phyloP scores from a whole-genome alignment of 2,888 invertebrate genomes.

The Volucella inanis region DNA sequence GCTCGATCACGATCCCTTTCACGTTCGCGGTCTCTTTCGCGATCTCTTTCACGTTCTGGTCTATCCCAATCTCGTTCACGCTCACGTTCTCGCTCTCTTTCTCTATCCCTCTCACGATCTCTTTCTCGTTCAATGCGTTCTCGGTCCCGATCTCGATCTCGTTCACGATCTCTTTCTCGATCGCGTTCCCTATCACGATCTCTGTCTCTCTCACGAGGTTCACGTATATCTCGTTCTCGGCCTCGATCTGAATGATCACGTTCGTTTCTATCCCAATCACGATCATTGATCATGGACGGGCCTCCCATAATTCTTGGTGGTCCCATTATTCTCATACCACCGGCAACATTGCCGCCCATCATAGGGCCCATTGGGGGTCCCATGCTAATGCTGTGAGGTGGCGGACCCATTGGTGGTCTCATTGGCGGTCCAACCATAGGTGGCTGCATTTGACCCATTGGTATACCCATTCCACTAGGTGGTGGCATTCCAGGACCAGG shows the following conservation, averaged over 20 bases:
- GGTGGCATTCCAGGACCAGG: slow-evolving; percentile 84
- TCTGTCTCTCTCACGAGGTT: slow-evolving; percentile 76
- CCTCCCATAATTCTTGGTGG: slow-evolving; percentile 73
- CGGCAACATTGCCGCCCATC: slow-evolving; percentile 76
- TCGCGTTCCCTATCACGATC: slow-evolving; percentile 80
- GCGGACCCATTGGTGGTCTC: slow-evolving; percentile 80
- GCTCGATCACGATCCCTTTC: slow-evolving; percentile 79
- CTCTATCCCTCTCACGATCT: slow-evolving; percentile 77
- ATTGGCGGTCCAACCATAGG: slow-evolving; percentile 80
- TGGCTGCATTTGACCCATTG: slow-evolving; percentile 80
- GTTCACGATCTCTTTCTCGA: slow-evolving; percentile 81
- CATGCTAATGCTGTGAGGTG: slow-evolving; percentile 78
- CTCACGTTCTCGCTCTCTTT: slow-evolving; percentile 79
- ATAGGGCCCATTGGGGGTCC: slow-evolving; percentile 78
- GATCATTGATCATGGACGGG: slow-evolving; percentile 77
- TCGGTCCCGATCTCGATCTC: slow-evolving; percentile 80
- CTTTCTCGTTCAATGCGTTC: slow-evolving; percentile 64
- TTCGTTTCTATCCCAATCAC: slow-evolving; percentile 82
- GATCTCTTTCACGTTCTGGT: slow-evolving; percentile 82
- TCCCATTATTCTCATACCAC: slow-evolving; percentile 66
- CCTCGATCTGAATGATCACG: slow-evolving; percentile 76
- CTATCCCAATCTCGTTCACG: slow-evolving; percentile 81
- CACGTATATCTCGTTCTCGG: slow-evolving; percentile 76
- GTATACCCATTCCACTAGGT: slow-evolving; percentile 78
- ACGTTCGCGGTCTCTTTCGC: slow-evolving; percentile 83